A percentile compares a stretch with the other conserved stretches of the same genome.
phyloP scores from a whole-genome alignment of 2,888 invertebrate genomes.

The Mactromeris polynyma region DNA sequence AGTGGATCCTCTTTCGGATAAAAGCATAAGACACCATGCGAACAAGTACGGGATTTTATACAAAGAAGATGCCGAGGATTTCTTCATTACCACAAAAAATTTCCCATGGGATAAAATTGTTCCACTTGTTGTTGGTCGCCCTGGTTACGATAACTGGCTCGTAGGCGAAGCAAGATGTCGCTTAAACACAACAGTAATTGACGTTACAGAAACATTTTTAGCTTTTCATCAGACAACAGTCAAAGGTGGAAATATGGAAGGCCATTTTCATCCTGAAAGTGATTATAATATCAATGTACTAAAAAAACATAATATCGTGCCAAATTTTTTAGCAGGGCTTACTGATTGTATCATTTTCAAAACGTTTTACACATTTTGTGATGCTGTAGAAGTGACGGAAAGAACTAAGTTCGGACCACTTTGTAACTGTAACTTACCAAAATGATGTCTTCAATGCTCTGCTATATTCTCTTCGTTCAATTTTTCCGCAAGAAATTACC shows the following conservation, averaged over 20 bases:
- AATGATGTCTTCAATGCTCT: too few species aligned
- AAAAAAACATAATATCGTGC: slow-evolving; percentile 54
- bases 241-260: slow-evolving; percentile 70
- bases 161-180: slow-evolving; percentile 67
- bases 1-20: slow-evolving; percentile 46
- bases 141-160: slow-evolving; percentile 73
- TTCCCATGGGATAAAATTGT: slow-evolving; percentile 67
- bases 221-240: slow-evolving; percentile 71
- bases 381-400: slow-evolving; percentile 40
- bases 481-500: too few species aligned
- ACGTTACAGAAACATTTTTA: slow-evolving; percentile 63
- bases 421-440: slow-evolving; percentile 53
- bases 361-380: slow-evolving; percentile 58
- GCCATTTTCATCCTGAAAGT: slow-evolving; percentile 55
- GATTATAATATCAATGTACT: slow-evolving; percentile 63
- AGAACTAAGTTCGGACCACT: slow-evolving; percentile 32
- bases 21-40: slow-evolving; percentile 37
- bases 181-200: slow-evolving; percentile 66
- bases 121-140: slow-evolving; percentile 69
- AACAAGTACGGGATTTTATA: slow-evolving; percentile 54
- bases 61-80: slow-evolving; percentile 71
- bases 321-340: slow-evolving; percentile 65
- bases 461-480: too few species aligned
- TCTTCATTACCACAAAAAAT: slow-evolving; percentile 63
- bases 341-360: slow-evolving; percentile 55